Base-by-base conservation (phyloP, 2,888 invertebrate genomes). In the Orthosia incerta region DNA sequence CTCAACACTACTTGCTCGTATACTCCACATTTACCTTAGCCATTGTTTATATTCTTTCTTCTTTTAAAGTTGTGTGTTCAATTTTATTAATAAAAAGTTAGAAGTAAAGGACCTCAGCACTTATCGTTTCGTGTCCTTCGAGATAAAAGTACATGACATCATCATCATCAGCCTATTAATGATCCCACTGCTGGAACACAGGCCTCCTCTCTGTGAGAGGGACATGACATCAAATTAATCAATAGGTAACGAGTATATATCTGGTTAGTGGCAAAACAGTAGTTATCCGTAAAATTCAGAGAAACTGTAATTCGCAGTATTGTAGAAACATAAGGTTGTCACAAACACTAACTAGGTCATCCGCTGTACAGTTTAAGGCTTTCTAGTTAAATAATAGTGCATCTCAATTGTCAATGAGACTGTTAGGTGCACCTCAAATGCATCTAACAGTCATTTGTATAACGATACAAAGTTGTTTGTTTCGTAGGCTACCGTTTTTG, bases 261-360 rank as follows among this genome's bases (percentile, higher is more conserved):
- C 16, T 57, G 61, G 23, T n/a, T 26, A 23, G 31, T 57, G 46
- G 18, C 23, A 57, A 53, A n/a, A 53, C 53, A 45, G 50, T 46
- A 57, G 46, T 23, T n/a, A 45, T 62, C 23, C 7, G 45, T 55
- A 9, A 76, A 66, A 63, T 70, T 67, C 55, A 50, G 31, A 45
- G 59, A 46, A 74, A 39, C 46, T 13, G 26, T 46, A 9, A 60
- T 57, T 80, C n/a, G 23, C 51, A 56, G 51, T 60, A 50, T 12
- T 16, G 5, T 39, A 48, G 39, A 64, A 26, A 60, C 12, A n/a
- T 64, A 56, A 63, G 39, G 46, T 50, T 79, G 79, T 76, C 76
- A 70, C 23, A 20, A 59, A 63, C 68, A 68, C 55, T 48, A 63
- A 63, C 68, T 69, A n/a, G 80, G 83, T 80, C 79, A 66, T 26